Evolutionary conservation across 2,113 vertebrate genomes (phyloP).

Genomic region (Anser brachyrhynchus): DNA sequence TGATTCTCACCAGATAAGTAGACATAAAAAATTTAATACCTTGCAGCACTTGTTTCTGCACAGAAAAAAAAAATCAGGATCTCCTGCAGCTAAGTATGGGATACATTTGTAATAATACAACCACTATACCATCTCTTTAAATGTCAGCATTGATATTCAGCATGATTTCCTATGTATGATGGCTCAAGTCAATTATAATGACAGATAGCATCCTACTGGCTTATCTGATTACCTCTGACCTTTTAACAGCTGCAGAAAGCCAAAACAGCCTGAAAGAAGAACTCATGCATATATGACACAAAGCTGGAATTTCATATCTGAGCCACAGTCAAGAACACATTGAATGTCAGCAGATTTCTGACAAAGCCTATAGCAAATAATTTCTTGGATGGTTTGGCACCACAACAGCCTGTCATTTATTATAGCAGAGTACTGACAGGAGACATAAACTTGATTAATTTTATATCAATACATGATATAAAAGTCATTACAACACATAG

Average conservation of each 20-base stretch:
- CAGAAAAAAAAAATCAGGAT: not conserved
- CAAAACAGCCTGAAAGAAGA: constrained; percentile 65
- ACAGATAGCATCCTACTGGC: constrained; percentile 68
- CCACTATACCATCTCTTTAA: constrained; percentile 28
- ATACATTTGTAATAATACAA: not conserved
- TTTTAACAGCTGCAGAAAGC: constrained; percentile 70
- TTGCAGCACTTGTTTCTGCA: constrained; percentile 9
- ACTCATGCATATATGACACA: constrained; percentile 65
- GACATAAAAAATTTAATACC: constrained; percentile 38
- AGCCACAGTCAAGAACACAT: constrained; percentile 58
- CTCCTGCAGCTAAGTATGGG: not conserved
- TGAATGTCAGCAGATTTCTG: constrained; percentile 69
- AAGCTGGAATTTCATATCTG: constrained; percentile 60
- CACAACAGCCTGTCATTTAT: constrained; percentile 60
- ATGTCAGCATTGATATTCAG: constrained; percentile 64
- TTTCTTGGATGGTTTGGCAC: constrained; percentile 70
- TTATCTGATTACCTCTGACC: constrained; percentile 76
- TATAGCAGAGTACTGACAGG: constrained; percentile 33
- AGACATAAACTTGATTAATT: constrained; percentile 67
- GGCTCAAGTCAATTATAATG: constrained; percentile 71
- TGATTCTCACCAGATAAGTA: not conserved
- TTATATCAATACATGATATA: constrained; percentile 46
- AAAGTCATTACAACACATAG: constrained; percentile 22
- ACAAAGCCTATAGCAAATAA: constrained; percentile 67
- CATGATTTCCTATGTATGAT: constrained; percentile 59